Evolutionary conservation across 2,888 invertebrate genomes (phyloP).

Genomic region (Agelastica alni): DNA sequence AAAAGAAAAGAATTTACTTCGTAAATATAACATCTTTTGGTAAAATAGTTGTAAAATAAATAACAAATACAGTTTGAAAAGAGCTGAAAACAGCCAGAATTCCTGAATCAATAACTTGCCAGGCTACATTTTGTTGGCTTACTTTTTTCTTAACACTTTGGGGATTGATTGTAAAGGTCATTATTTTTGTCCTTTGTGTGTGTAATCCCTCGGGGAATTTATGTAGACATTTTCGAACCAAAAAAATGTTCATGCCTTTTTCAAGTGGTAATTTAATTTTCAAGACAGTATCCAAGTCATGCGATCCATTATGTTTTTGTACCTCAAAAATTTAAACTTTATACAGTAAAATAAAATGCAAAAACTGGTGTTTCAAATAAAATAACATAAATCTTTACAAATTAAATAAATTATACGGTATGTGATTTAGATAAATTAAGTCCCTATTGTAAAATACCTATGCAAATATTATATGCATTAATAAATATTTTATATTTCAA

Average conservation of each 20-base stretch:
- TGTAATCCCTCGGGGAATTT: conserved; percentile 13
- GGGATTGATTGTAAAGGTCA: conserved; percentile 19
- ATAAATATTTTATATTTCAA: too few relatives aligned
- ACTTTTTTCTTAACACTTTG: conserved; percentile 17
- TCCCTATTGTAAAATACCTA: not conserved
- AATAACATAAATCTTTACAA: not conserved
- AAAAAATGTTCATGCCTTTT: too few relatives aligned
- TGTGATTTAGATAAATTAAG: too few relatives aligned
- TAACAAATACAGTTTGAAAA: conserved; percentile 9
- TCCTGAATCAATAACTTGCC: conserved; percentile 2
- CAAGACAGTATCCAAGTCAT: too few relatives aligned
- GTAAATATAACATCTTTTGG: conserved; percentile 14
- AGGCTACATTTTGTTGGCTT: conserved; percentile 7
- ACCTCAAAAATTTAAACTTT: too few relatives aligned
- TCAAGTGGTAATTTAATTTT: too few relatives aligned
- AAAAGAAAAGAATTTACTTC: conserved; percentile 3
- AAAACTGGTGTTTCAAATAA: too few relatives aligned
- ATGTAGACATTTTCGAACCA: conserved; percentile 36
- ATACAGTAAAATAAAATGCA: too few relatives aligned
- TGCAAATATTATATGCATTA: too few relatives aligned
- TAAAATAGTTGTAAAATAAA: conserved; percentile 14
- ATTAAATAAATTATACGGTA: too few relatives aligned
- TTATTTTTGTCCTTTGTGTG: conserved; percentile 18
- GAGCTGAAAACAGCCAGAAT: conserved; percentile 3
- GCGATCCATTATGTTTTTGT: too few relatives aligned